phyloP scores from a whole-genome alignment of 1,140 invertebrate genomes.

The Drosophila chauvacae region DNA sequence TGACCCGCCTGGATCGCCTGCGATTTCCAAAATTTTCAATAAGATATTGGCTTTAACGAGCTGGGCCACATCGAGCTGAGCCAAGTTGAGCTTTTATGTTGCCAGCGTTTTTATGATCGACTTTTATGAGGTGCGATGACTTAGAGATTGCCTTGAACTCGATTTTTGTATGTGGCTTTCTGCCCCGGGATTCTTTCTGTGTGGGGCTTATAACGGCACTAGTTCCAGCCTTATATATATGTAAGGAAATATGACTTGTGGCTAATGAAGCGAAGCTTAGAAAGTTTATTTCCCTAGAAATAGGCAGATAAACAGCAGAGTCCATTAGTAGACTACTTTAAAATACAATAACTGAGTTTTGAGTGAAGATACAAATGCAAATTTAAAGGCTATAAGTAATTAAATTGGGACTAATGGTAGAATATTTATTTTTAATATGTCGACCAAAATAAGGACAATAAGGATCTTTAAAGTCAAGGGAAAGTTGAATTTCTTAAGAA shows the following conservation, averaged over 20 bases:
- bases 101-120: constrained; percentile 62
- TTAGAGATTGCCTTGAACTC: constrained; percentile 81
- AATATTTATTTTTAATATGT: not conserved
- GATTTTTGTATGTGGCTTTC: constrained; percentile 31
- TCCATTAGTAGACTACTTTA: constrained; percentile 25
- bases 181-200: constrained; percentile 9
- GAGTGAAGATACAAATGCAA: not conserved
- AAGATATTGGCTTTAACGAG: constrained; percentile 65
- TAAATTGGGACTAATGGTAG: not conserved
- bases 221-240: constrained; percentile 44
- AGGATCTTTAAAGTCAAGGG: not conserved
- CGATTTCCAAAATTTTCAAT: constrained; percentile 54
- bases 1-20: not conserved
- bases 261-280: constrained; percentile 50
- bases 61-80: constrained; percentile 30
- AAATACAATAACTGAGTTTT: not conserved
- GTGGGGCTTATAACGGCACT: constrained; percentile 67
- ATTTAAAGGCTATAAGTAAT: not conserved
- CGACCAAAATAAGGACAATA: not conserved
- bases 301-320: constrained; percentile 2
- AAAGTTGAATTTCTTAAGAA: too few species aligned
- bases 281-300: constrained; percentile 44
- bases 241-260: constrained; percentile 59
- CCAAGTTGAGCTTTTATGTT: constrained; percentile 68
- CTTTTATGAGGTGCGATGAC: constrained; percentile 81